Percentiles rank a stretch among this genome's conserved stretches.
These are phyloP conservation scores for Vulpes lagopus DNA, from an alignment of 2,113 vertebrate genomes.

Conservation along the genomic window DNA sequence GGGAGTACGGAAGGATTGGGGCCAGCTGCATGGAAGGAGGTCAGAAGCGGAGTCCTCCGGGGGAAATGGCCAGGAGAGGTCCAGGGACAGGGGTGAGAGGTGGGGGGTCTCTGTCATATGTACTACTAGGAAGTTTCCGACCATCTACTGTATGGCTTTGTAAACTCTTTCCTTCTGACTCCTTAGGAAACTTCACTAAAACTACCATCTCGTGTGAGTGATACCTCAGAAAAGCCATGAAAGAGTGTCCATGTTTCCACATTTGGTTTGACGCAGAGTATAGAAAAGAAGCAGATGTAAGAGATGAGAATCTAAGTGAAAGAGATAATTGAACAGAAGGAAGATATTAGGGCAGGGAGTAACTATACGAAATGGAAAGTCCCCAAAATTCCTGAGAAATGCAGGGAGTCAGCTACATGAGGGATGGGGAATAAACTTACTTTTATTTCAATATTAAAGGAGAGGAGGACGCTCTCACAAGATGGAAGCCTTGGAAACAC, in stretches of 20 bases:
- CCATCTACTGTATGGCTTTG: neutral
- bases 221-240: neutral
- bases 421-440: neutral
- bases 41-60: neutral
- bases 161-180: neutral
- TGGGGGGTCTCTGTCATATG: neutral
- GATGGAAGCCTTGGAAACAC: slow-evolving; percentile 27
- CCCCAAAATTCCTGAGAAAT: slow-evolving; percentile 40
- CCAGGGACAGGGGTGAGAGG: neutral
- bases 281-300: neutral
- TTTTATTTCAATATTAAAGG: neutral
- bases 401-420: neutral
- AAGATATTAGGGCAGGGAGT: neutral
- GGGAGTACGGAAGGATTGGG: neutral
- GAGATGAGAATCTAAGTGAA: neutral
- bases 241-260: neutral
- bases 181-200: neutral
- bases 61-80: neutral
- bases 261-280: neutral
- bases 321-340: neutral
- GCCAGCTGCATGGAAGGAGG: neutral
- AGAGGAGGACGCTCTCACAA: neutral
- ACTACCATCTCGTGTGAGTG: neutral
- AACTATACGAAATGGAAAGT: slow-evolving; percentile 47
- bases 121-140: neutral